Percentiles rank a stretch among this genome's conserved stretches.
Evolutionary conservation across 53 echinoderm and acorn worm genomes (phyloP).

Genomic region (Patiria pectinifera): DNA sequence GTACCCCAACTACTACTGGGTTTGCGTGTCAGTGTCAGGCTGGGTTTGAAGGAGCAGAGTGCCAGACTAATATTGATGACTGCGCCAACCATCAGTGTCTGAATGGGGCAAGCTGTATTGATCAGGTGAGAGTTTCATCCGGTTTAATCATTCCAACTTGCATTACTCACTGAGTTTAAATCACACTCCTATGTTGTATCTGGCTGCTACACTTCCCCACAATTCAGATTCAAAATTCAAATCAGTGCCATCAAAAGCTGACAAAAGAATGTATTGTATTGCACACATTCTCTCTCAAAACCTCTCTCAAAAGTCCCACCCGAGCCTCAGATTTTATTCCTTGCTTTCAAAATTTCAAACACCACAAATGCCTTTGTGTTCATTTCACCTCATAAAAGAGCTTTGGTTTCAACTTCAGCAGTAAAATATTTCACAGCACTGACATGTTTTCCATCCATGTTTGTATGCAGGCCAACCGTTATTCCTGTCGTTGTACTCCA

Average conservation of each 20-base stretch:
- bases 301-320: no score
- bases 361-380: background rate
- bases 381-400: background rate
- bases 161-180: no score
- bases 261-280: no score
- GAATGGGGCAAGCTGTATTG: constrained; percentile 81
- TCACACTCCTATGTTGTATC: no score
- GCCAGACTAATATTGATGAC: constrained; percentile 74
- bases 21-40: constrained; percentile 55
- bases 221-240: no score
- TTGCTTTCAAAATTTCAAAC: background rate
- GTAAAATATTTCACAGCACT: background rate
- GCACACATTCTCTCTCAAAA: no score
- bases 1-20: background rate
- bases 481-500: constrained; percentile 59
- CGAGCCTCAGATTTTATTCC: background rate
- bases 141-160: background rate
- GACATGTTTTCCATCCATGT: background rate
- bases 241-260: background rate
- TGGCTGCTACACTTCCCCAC: no score
- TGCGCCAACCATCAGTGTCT: constrained; percentile 65
- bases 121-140: constrained; percentile 34
- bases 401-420: background rate
- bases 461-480: constrained; percentile 52
- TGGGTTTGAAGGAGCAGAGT: constrained; percentile 69